Conservation (phyloP, 2,797 vertebrate species). For the Semotilus atromaculatus region DNA sequence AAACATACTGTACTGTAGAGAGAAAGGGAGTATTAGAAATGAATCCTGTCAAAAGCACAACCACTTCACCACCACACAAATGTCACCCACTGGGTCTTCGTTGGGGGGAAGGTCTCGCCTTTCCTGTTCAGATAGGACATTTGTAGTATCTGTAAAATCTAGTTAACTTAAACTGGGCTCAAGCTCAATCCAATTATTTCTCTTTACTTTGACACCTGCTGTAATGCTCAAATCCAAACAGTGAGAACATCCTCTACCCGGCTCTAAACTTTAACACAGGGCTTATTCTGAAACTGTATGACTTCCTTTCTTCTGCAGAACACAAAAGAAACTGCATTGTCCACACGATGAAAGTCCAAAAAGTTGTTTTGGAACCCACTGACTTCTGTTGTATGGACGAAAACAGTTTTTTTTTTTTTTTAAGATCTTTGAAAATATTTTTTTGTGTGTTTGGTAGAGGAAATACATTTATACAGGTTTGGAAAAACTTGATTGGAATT, state of each 20-base stretch:
- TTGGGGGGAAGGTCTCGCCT: slow-evolving; percentile 2
- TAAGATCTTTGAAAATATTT: neutral
- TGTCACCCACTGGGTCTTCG: neutral
- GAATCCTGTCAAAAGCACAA: slow-evolving; percentile 28
- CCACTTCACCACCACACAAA: slow-evolving; percentile 3
- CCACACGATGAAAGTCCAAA: neutral
- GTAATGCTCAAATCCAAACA: slow-evolving; percentile 46
- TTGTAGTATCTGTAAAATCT: slow-evolving; percentile 58
- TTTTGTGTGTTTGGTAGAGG: neutral
- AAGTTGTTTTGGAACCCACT: neutral
- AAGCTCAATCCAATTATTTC: slow-evolving; percentile 54
- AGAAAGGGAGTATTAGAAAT: slow-evolving; percentile 3
- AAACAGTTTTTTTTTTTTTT: neutral
- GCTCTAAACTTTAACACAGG: slow-evolving; percentile 1
- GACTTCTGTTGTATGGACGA: neutral
- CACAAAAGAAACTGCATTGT: neutral
- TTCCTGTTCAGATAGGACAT: slow-evolving; percentile 42
- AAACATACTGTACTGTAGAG: slow-evolving; percentile 13
- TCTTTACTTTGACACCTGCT: slow-evolving; percentile 32
- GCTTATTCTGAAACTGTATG: neutral
- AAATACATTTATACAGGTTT: neutral
- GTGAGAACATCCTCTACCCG: slow-evolving; percentile 37
- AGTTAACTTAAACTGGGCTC: slow-evolving; percentile 44
- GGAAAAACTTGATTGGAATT: neutral
- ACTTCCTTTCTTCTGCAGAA: neutral